These are phyloP conservation scores for Temnothorax longispinosus DNA, from an alignment of 1,140 invertebrate species.

Conservation along the genomic window DNA sequence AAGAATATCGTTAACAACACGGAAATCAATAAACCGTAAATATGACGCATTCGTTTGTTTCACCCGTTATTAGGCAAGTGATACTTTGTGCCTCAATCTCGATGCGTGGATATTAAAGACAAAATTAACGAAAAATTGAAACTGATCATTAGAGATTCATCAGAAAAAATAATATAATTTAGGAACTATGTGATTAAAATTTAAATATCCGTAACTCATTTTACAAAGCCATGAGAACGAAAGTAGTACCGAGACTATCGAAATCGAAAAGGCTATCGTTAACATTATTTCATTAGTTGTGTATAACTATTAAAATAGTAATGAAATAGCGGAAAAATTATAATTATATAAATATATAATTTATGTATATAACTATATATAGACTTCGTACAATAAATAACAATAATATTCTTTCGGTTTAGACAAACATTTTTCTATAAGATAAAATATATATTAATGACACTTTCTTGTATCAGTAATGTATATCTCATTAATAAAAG, in stretches of 20 bases:
- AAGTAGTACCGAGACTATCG: background rate
- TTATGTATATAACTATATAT: background rate
- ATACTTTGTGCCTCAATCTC: background rate
- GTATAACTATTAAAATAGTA: background rate
- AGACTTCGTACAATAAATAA: background rate
- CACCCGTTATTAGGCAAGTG: background rate
- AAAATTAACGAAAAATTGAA: background rate
- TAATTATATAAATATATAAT: background rate
- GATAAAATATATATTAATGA: background rate
- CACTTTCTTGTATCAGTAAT: background rate
- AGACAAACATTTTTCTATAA: background rate
- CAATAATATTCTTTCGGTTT: background rate
- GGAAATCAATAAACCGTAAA: background rate
- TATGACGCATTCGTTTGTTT: background rate
- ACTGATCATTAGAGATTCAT: background rate
- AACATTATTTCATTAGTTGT: background rate
- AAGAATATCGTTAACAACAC: background rate
- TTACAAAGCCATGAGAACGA: background rate
- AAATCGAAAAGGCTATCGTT: background rate
- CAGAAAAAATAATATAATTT: background rate
- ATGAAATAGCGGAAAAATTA: background rate
- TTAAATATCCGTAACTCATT: background rate
- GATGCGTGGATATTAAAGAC: background rate
- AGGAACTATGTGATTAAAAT: background rate
- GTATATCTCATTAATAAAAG: too few relatives aligned